Percentiles rank a stretch among this genome's conserved stretches.
Evolutionary conservation across 2,113 vertebrate genomes (phyloP).

Genomic region (Menidia beryllina): DNA sequence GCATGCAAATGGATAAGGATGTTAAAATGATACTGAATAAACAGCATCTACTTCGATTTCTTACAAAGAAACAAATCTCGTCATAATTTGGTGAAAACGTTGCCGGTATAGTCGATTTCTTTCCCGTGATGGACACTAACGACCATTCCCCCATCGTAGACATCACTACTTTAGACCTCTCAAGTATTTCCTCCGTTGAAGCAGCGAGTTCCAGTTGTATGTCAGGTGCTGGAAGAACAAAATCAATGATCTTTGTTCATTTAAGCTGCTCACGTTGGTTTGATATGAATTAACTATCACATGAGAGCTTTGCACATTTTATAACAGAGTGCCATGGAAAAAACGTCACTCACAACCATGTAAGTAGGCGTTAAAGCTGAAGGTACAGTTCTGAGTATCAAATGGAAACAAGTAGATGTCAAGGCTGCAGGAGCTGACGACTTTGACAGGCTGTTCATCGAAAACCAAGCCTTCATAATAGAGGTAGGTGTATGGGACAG

Average conservation of each 20-base stretch:
- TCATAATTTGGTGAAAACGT: accelerated
- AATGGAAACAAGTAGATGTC: slow-evolving; percentile 69
- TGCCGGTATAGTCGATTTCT: neutral
- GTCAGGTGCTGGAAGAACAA: neutral
- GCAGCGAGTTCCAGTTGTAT: accelerated
- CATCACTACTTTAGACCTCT: slow-evolving; percentile 22
- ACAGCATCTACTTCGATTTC: neutral
- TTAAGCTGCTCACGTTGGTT: neutral
- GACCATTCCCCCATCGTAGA: slow-evolving; percentile 79
- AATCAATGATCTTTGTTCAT: neutral
- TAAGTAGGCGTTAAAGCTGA: slow-evolving; percentile 57
- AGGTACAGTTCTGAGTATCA: slow-evolving; percentile 62
- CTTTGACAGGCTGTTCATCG: slow-evolving; percentile 48
- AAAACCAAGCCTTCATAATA: neutral
- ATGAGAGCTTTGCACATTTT: neutral
- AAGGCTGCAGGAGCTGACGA: slow-evolving; percentile 64
- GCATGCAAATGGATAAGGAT: too few relatives aligned
- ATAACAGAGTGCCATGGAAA: neutral
- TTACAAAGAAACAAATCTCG: slow-evolving; percentile 52
- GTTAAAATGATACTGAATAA: neutral
- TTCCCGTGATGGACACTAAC: slow-evolving; percentile 52
- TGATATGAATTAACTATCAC: accelerated
- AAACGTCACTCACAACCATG: slow-evolving; percentile 23
- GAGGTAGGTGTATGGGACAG: slow-evolving; percentile 42
- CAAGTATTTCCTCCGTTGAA: neutral